Evolutionary conservation across 2,888 invertebrate genomes (phyloP), one percentile per base, ranked within the genome.

Genomic region (Protophormia terraenovae): DNA sequence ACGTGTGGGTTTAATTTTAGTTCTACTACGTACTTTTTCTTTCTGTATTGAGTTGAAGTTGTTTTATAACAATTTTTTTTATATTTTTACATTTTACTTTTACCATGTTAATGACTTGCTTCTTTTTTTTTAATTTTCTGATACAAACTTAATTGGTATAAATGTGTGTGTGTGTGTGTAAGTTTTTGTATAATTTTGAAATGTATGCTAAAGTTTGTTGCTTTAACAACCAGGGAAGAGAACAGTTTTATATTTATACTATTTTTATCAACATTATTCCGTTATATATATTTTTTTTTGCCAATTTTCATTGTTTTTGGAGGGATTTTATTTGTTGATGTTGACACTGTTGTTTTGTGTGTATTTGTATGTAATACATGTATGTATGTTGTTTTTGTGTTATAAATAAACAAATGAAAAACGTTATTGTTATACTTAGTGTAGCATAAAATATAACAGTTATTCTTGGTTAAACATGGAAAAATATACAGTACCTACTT

Each of bases 91-190:
- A 72, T 53, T 47, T 78, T 72, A 45, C 66, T 64, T 83, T 60
- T 69, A 60, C 8, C 53, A 38, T 60, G 47, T 81, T 67, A 67
- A 66, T 64, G 55, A 71, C 38, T 83, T 66, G 71, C 50, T 71
- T 77, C 16, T n/a, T 3, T 41, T n/a, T 47, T 47, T 69, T 12
- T 60, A 7, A 41, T 45, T 14, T 24, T 16, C 2, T 19, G 14
- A 22, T 7, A 29, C 38, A 35, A 7, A 7, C 7, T 47, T 19
- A 19, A n/a, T 27, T 45, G n/a, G n/a, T n/a, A n/a, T 47, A n/a
- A 45, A 2, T 29, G 2, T 66, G n/a, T 76, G 14, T 53, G 29
- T 79, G 14, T 55, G 14, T 58, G 19, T 29, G n/a, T 50, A 1
- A 14, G 27, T 62, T 12, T 27, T 16, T 32, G n/a, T n/a, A n/a